Percentiles rank a stretch among this genome's conserved stretches.
phyloP scores from a whole-genome alignment of 2,113 vertebrate genomes.

The Heteronetta atricapilla region DNA sequence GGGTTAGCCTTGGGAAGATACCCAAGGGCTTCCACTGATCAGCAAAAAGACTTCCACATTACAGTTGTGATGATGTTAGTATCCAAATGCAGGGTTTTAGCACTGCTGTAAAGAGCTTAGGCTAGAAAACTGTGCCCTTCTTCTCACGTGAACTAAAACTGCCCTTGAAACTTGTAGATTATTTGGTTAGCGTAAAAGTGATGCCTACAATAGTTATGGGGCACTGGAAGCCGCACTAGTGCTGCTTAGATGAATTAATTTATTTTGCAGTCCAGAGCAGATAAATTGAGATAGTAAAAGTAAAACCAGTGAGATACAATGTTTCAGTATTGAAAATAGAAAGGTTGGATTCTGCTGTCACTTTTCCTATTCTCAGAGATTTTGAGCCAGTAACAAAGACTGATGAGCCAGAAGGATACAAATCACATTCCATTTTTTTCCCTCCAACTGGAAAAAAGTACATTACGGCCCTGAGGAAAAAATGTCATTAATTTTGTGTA shows the following conservation, averaged over 20 bases:
- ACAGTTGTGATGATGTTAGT: background rate
- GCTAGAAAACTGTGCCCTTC: background rate
- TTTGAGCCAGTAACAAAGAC: slow-evolving; percentile 10
- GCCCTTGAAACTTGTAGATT: background rate
- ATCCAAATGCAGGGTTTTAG: background rate
- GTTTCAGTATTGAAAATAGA: background rate
- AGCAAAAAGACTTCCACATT: background rate
- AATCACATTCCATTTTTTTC: background rate
- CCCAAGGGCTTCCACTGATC: background rate
- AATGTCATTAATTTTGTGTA: background rate
- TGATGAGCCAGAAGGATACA: background rate
- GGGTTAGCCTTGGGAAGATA: background rate
- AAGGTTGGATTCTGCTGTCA: background rate
- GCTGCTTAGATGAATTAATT: background rate
- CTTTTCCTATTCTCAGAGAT: background rate
- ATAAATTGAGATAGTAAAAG: background rate
- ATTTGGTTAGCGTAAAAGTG: background rate
- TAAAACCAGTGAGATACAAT: background rate
- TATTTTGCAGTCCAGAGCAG: background rate
- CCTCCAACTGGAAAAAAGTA: background rate
- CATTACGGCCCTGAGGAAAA: background rate
- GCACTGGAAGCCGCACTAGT: background rate
- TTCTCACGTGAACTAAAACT: background rate
- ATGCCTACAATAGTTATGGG: background rate
- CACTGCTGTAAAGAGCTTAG: background rate